Evolutionary conservation across 1,140 invertebrate species (phyloP).

Genomic region (Melanaphis sacchari): DNA sequence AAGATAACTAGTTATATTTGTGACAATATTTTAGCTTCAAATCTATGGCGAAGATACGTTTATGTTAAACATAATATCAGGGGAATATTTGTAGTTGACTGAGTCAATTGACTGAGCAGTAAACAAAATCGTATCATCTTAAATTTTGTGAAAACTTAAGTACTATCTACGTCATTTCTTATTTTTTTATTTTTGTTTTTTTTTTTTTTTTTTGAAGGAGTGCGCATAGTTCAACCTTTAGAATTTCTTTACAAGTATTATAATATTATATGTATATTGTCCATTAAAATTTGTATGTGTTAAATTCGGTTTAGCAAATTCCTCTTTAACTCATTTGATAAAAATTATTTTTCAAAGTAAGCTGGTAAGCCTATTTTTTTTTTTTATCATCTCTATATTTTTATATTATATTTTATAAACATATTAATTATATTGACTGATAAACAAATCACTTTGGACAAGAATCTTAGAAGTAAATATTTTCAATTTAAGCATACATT

Average conservation of each 20-base stretch:
- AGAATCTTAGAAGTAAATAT: not conserved
- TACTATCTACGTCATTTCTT: not conserved
- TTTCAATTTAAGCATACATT: not conserved
- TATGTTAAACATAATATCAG: not conserved
- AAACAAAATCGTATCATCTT: not conserved
- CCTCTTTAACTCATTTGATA: not conserved
- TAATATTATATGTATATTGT: too few relatives aligned
- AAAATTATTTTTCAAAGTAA: not conserved
- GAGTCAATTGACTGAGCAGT: not conserved
- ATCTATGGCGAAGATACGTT: too few relatives aligned
- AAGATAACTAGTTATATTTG: not conserved
- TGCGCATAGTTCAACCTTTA: fast-evolving
- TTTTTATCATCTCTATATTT: not conserved
- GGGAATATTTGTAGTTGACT: not conserved
- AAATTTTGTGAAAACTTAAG: not conserved
- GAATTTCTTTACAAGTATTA: not conserved
- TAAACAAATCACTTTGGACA: not conserved
- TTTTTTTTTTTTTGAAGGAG: not conserved
- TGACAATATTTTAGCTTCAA: too few relatives aligned
- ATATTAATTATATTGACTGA: not conserved
- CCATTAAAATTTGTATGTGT: too few relatives aligned
- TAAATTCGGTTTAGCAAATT: too few relatives aligned
- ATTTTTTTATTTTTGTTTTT: not conserved
- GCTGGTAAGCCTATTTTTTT: not conserved
- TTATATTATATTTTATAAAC: not conserved